Evolutionary conservation across 2,113 vertebrate genomes (phyloP).

Genomic region (Oreochromis tanganicae): DNA sequence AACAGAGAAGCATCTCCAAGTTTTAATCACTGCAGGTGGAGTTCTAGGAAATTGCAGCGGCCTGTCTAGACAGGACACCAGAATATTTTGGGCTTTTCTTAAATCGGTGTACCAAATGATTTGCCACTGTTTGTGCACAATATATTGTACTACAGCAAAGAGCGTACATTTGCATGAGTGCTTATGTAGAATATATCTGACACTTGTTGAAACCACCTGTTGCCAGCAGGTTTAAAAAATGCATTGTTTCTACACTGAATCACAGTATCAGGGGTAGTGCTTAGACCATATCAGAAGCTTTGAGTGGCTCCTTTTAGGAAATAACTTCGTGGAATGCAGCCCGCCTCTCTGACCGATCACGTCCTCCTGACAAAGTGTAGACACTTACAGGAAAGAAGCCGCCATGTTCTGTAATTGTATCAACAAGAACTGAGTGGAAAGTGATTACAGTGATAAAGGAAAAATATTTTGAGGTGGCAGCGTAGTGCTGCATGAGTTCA

Average conservation of each 20-base stretch:
- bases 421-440: not conserved
- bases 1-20: not conserved
- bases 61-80: conserved; percentile 33
- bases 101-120: not conserved
- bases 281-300: not conserved
- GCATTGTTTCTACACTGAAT: not conserved
- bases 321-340: not conserved
- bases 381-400: not conserved
- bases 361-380: not conserved
- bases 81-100: conserved; percentile 1
- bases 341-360: not conserved
- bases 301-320: not conserved
- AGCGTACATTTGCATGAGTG: not conserved
- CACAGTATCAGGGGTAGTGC: not conserved
- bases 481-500: not conserved
- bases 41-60: conserved; percentile 15
- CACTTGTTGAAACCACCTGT: not conserved
- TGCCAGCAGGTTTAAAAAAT: not conserved
- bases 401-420: not conserved
- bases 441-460: not conserved
- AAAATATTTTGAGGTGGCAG: not conserved
- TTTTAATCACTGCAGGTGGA: not conserved
- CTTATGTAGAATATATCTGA: not conserved
- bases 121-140: not conserved
- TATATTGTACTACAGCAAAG: not conserved